phyloP scores from a whole-genome alignment of 2,113 vertebrate genomes.

The Proterorhinus semilunaris region DNA sequence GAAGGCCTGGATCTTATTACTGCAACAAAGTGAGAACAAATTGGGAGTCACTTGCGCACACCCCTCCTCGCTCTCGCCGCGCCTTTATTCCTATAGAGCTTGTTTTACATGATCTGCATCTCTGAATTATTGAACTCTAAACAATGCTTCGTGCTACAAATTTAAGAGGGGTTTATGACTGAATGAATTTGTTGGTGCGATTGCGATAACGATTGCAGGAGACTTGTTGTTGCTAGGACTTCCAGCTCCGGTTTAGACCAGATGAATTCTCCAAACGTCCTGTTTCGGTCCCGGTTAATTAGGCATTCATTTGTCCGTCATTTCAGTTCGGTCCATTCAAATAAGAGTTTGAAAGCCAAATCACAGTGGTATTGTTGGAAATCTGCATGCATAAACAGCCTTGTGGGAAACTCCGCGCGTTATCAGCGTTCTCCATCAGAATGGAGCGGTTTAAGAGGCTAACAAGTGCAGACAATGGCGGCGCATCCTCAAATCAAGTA shows the following conservation, averaged over 20 bases:
- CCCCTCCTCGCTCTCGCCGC: conserved; percentile 24
- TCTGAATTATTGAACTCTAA: conserved; percentile 66
- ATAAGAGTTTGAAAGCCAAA: conserved; percentile 27
- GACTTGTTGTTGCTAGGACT: no score
- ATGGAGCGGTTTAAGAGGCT: conserved; percentile 58
- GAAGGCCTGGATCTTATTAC: conserved; percentile 78
- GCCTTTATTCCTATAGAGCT: conserved; percentile 46
- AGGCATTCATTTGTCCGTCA: neutral
- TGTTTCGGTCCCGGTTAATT: neutral
- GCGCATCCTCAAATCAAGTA: conserved; percentile 74
- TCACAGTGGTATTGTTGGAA: conserved; percentile 58
- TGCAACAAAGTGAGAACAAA: conserved; percentile 80
- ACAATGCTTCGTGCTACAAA: conserved; percentile 42
- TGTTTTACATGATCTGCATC: conserved; percentile 60
- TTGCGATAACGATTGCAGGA: no score
- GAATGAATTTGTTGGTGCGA: no score
- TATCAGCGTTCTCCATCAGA: conserved; percentile 69
- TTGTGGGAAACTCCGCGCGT: conserved; percentile 36
- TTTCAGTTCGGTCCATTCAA: neutral
- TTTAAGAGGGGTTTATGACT: conserved; percentile 17
- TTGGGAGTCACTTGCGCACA: conserved; percentile 66
- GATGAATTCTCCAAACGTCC: neutral
- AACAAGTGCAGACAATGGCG: conserved; percentile 73
- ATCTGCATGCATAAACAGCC: conserved; percentile 51
- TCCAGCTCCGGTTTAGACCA: neutral